Evolutionary conservation across 1,140 invertebrate species (phyloP).

Genomic region (Oedothorax gibbosus): DNA sequence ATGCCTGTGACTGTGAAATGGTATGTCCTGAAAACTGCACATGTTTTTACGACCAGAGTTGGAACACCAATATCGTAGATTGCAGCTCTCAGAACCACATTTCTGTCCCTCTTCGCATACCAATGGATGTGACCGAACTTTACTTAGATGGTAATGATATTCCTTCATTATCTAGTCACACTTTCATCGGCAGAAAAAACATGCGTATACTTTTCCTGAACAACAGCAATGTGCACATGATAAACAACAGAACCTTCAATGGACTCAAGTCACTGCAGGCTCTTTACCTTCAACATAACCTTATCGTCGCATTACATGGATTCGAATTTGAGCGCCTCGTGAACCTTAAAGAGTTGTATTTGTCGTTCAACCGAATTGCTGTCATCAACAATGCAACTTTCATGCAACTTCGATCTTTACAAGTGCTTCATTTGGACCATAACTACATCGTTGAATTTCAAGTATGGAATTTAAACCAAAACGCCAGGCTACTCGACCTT

Average conservation of each 20-base stretch:
- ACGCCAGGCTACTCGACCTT: conserved; percentile 77
- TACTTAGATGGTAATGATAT: conserved; percentile 92
- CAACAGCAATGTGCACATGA: conserved; percentile 83
- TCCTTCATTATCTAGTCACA: conserved; percentile 84
- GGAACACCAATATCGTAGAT: conserved; percentile 92
- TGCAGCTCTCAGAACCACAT: conserved; percentile 74
- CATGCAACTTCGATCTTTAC: conserved; percentile 79
- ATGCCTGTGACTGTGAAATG: conserved; percentile 95
- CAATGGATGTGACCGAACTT: conserved; percentile 93
- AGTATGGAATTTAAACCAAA: conserved; percentile 82
- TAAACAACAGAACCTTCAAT: conserved; percentile 93
- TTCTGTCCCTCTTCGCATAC: conserved; percentile 84
- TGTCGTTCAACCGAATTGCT: conserved; percentile 86
- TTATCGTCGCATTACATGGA: conserved; percentile 81
- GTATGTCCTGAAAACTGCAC: conserved; percentile 91
- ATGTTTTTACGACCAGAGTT: conserved; percentile 89
- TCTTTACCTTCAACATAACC: conserved; percentile 88
- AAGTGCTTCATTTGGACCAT: conserved; percentile 84
- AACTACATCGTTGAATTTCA: conserved; percentile 85
- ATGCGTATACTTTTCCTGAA: conserved; percentile 88
- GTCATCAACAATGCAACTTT: conserved; percentile 86
- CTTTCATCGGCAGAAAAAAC: conserved; percentile 92
- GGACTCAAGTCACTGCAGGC: conserved; percentile 84
- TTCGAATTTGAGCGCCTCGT: conserved; percentile 91
- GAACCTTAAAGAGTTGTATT: conserved; percentile 83